phyloP scores from a whole-genome alignment of 53 echinoderm and acorn worm genomes.

The Echinarachnius parma region DNA sequence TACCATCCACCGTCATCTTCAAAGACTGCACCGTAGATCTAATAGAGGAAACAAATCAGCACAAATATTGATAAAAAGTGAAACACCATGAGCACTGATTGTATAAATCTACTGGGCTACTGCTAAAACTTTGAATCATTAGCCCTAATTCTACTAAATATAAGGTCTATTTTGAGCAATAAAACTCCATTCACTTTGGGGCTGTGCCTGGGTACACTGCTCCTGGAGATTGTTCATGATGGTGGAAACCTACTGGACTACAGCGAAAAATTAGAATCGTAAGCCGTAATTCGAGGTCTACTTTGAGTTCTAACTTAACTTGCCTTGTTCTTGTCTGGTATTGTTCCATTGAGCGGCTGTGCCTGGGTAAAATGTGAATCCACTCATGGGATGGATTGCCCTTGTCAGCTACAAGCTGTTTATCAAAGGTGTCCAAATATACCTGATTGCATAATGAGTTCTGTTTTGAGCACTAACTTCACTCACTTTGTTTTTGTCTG shows the following conservation, averaged over 20 bases:
- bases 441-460: too few species aligned
- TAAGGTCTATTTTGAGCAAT: background rate
- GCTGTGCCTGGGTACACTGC: background rate
- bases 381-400: slow-evolving; percentile 3
- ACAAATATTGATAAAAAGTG: background rate
- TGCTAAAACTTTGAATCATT: too few species aligned
- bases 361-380: slow-evolving; percentile 20
- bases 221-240: slow-evolving; percentile 23
- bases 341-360: slow-evolving; percentile 16
- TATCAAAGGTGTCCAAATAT: too few species aligned
- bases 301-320: background rate
- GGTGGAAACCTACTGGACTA: too few species aligned
- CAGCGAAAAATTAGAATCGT: too few species aligned
- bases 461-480: too few species aligned
- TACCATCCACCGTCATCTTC: slow-evolving; percentile 13
- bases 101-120: too few species aligned
- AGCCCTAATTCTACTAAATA: background rate
- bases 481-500: too few species aligned
- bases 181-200: background rate
- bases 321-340: slow-evolving; percentile 20
- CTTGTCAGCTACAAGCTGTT: too few species aligned
- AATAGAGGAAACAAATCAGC: background rate
- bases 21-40: slow-evolving; percentile 33
- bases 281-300: background rate
- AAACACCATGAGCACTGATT: background rate